Base-by-base conservation (phyloP, 2,888 invertebrate species). In the Drosophila rellima region DNA sequence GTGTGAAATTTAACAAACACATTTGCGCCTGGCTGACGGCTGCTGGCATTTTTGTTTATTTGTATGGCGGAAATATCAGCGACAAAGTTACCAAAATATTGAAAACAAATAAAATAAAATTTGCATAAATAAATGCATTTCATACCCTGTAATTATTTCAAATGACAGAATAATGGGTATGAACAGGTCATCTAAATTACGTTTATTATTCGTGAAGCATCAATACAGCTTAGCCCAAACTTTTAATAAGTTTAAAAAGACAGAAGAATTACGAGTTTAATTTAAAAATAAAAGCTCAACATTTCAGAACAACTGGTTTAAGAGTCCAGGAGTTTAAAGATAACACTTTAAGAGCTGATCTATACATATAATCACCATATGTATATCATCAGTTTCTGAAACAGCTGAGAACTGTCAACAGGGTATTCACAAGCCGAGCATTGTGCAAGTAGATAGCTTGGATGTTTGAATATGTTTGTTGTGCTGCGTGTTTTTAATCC, bases 71-170 rank as follows among this genome's bases (percentile, higher is more conserved):
- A 88, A 83, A 83, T 83, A 83, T 83, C 83, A 88, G 83, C 83
- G 83, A 88, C 88, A 83, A 88, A 83, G 85, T 85, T 83, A 83
- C 83, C 83, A 83, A 83, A 87, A 83, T 88, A 83, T 83, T 88
- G 88, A 83, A 83, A 83, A 85, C 83, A 88, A 83, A 83, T 88
- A 88, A 87, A 83, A 83, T 83, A 82, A 88, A 88, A 83, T 83
- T 83, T 83, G 83, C 83, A 83, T 83, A 83, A 83, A 83, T 83
- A 82, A 83, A 87, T 87, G 85, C 69, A 65, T 70, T 81, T 70
- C 51, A 55, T 63, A 51, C 35, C 57, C 57, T 26, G 23, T 10
- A 39, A 44, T 33, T 26, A n/a, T 18, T 13, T 11, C 13, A 18
- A 54, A 3, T 11, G 5, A 6, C 2, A 11, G 13, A 13, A 8